Evolutionary conservation across 1,140 invertebrate species (phyloP).

Genomic region (Sarcophaga bullata): DNA sequence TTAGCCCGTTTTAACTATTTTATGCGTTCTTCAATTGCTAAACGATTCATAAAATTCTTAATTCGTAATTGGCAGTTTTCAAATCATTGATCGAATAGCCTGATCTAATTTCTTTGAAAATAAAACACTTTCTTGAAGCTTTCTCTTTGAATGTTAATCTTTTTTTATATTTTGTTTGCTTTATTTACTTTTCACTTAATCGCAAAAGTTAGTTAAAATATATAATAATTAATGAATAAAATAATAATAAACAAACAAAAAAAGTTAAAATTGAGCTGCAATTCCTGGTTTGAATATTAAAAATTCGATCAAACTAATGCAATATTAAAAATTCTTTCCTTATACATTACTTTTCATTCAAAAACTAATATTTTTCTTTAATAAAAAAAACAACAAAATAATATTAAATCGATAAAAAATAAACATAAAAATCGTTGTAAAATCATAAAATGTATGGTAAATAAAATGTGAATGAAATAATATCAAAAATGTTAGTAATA

Average conservation of each 20-base stretch:
- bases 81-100: neutral
- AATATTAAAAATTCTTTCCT: neutral
- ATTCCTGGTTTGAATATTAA: neutral
- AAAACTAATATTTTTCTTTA: neutral
- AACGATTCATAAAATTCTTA: too few species aligned
- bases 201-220: slow-evolving; percentile 14
- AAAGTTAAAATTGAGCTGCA: slow-evolving; percentile 7
- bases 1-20: too few species aligned
- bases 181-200: slow-evolving; percentile 13
- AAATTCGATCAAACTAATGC: neutral
- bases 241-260: neutral
- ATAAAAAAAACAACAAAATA: slow-evolving; percentile 2
- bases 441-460: neutral
- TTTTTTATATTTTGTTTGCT: neutral
- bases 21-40: too few species aligned
- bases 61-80: too few species aligned
- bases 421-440: neutral
- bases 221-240: neutral
- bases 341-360: neutral
- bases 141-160: slow-evolving; percentile 38
- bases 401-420: neutral
- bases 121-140: slow-evolving; percentile 5
- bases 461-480: neutral
- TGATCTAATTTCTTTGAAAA: neutral
- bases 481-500: neutral